phyloP scores from a whole-genome alignment of 2,113 vertebrate species.

The Protobothrops flavoviridis region DNA sequence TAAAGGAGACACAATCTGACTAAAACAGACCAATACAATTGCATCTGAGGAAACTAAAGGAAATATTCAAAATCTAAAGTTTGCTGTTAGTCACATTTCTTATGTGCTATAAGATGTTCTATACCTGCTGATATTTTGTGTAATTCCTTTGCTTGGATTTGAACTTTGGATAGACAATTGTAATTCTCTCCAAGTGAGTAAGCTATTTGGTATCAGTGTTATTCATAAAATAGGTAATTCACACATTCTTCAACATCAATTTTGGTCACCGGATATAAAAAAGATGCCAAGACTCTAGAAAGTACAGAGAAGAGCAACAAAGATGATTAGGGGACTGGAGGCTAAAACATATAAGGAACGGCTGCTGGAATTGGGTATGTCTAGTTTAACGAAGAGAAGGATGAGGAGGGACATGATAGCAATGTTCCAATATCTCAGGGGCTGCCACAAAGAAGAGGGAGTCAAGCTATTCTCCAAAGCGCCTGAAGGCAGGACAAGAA shows the following conservation, averaged over 20 bases:
- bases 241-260: background rate
- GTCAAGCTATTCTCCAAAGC: too few relatives aligned
- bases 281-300: too few relatives aligned
- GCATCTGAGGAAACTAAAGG: background rate
- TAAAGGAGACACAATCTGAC: background rate
- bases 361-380: too few relatives aligned
- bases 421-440: too few relatives aligned
- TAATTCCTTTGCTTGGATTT: background rate
- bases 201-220: background rate
- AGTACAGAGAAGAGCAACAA: too few relatives aligned
- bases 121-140: background rate
- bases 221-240: background rate
- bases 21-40: background rate
- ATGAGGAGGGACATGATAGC: too few relatives aligned
- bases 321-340: too few relatives aligned
- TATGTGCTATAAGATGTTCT: background rate
- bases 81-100: background rate
- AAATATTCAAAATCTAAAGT: background rate
- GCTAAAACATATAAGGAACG: too few relatives aligned
- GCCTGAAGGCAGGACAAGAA: too few relatives aligned
- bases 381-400: too few relatives aligned
- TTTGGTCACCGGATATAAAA: background rate
- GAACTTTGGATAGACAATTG: background rate
- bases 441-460: too few relatives aligned
- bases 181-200: background rate